Percentiles rank a stretch among this genome's conserved stretches.
These are phyloP conservation scores for Microctonus brassicae DNA, from an alignment of 2,888 invertebrate genomes.

Conservation along the genomic window DNA sequence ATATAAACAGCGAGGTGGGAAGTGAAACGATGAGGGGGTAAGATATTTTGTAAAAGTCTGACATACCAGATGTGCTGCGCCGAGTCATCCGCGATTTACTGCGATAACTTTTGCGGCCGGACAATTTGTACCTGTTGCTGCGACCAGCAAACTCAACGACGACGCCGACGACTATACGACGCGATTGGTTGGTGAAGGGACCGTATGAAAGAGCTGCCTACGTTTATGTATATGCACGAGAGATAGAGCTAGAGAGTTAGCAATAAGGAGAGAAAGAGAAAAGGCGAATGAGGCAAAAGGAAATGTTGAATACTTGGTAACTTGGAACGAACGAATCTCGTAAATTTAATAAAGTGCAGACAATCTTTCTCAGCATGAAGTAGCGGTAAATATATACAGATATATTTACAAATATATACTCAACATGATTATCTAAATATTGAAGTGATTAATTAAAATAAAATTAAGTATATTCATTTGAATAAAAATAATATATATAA, in stretches of 20 bases:
- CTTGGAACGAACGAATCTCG: constrained; percentile 4
- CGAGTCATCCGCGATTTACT: constrained; percentile 63
- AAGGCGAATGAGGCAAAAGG: not conserved
- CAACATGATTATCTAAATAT: not conserved
- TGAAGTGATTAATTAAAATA: not conserved
- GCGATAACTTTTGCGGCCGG: constrained; percentile 61
- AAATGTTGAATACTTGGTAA: constrained; percentile 1
- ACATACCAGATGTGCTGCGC: constrained; percentile 60
- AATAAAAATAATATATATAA: not conserved
- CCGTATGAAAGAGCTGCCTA: constrained; percentile 7
- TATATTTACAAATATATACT: not conserved
- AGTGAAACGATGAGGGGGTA: not conserved
- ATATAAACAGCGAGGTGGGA: not conserved
- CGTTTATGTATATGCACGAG: not conserved
- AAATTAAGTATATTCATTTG: not conserved
- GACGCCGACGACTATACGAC: constrained; percentile 23
- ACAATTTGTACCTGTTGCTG: constrained; percentile 63
- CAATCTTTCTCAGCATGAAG: not conserved
- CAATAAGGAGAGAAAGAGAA: constrained; percentile 39
- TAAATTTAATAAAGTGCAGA: constrained; percentile 6
- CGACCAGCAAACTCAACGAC: not conserved
- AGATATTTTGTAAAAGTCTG: constrained; percentile 47
- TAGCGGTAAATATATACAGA: constrained; percentile 11
- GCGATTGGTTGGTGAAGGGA: constrained; percentile 25
- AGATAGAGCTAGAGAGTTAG: constrained; percentile 11